phyloP scores from a whole-genome alignment of 2,797 vertebrate species.

The Pogoniulus pusillus region DNA sequence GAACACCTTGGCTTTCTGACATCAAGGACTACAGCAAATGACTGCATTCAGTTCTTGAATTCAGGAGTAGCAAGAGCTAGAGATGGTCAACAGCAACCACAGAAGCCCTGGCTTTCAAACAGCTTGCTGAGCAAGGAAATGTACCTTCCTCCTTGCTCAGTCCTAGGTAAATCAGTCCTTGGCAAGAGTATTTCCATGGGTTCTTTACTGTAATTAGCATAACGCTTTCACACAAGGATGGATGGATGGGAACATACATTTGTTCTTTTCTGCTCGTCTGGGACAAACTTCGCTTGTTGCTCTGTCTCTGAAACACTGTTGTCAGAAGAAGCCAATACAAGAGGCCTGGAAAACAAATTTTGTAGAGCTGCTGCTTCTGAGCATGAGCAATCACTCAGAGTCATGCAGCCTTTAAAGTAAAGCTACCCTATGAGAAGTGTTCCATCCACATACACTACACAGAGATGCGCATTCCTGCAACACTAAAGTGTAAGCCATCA shows the following conservation, averaged over 20 bases:
- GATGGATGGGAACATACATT: neutral
- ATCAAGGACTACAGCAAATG: neutral
- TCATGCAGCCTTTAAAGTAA: no score
- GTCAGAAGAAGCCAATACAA: no score
- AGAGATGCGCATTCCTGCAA: no score
- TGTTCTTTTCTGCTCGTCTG: neutral
- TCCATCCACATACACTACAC: no score
- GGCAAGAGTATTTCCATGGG: neutral
- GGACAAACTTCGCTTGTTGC: neutral
- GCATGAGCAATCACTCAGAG: no score
- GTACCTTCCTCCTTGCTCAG: neutral
- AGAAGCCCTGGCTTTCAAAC: neutral
- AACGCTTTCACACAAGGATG: neutral
- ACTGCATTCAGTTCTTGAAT: neutral
- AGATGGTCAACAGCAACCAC: neutral
- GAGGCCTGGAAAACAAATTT: no score
- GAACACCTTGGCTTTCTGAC: slow-evolving; percentile 3
- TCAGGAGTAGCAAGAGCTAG: neutral
- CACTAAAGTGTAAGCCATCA: no score
- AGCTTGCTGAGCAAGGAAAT: neutral
- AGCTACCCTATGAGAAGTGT: no score
- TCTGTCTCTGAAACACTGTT: no score
- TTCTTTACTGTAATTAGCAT: neutral
- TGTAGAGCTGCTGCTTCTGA: no score
- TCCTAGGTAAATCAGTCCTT: neutral